These are phyloP conservation scores for Chlorocebus sabaeus DNA, from an alignment of 2,113 vertebrate genomes.

Conservation along the genomic window DNA sequence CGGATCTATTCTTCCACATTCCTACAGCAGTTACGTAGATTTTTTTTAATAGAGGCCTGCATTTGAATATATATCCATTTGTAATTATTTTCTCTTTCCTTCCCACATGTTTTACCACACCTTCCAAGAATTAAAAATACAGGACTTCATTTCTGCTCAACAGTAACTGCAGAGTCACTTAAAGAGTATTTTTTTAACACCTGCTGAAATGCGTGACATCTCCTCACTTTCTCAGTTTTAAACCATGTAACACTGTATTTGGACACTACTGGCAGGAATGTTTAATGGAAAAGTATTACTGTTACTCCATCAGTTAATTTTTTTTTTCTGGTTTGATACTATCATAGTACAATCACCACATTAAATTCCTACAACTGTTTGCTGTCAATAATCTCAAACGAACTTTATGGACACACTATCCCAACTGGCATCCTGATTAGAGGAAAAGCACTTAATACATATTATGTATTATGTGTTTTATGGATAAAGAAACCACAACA, in stretches of 20 bases:
- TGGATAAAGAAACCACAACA: background rate
- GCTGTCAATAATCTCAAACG: background rate
- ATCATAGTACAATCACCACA: background rate
- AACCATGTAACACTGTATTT: background rate
- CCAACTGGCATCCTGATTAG: background rate
- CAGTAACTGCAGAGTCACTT: background rate
- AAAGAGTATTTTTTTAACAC: background rate
- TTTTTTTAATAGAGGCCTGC: background rate
- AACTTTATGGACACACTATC: background rate
- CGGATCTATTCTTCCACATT: background rate
- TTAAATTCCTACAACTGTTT: background rate
- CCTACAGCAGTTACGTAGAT: background rate
- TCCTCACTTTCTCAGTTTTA: background rate
- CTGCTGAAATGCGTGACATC: background rate
- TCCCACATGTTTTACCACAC: background rate
- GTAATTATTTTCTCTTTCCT: background rate
- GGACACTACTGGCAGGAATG: background rate
- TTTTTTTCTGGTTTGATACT: background rate
- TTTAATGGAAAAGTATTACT: slow-evolving; percentile 12
- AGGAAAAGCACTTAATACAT: background rate
- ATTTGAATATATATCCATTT: background rate
- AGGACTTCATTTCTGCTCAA: background rate
- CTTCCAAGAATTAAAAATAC: slow-evolving; percentile 27
- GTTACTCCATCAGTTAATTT: background rate
- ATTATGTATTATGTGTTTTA: background rate